These are phyloP conservation scores for Gasterosteus nipponicus DNA, from an alignment of 2,113 vertebrate species.

Conservation along the genomic window DNA sequence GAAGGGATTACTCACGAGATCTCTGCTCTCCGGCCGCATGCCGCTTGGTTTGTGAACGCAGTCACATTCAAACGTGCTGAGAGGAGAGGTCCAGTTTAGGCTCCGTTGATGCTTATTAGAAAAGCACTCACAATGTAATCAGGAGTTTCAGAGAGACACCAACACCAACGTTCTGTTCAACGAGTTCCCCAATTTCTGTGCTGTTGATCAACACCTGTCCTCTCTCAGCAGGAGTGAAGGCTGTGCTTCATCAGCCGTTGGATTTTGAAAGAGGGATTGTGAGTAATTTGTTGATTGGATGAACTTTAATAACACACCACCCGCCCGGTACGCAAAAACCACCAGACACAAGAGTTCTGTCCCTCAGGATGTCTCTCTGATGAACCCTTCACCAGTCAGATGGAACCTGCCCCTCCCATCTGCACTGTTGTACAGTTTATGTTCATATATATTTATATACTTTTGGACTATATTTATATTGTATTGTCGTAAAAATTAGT, in stretches of 20 bases:
- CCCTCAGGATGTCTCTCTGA: no score
- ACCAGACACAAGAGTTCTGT: no score
- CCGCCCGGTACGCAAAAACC: no score
- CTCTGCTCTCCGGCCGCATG: neutral
- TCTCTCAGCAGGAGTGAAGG: neutral
- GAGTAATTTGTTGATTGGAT: neutral
- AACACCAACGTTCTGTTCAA: neutral
- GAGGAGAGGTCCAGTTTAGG: neutral
- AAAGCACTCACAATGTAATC: neutral
- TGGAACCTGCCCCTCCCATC: no score
- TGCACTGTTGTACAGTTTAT: no score
- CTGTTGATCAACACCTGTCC: neutral
- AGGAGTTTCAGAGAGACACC: neutral
- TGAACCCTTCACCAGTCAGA: no score
- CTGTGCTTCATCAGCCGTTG: neutral
- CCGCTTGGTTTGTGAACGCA: neutral
- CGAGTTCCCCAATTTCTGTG: neutral
- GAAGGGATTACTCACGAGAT: slow-evolving; percentile 15
- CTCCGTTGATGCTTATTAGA: neutral
- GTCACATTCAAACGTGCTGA: neutral
- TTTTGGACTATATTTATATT: no score
- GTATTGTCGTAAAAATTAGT: no score
- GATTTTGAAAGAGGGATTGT: neutral
- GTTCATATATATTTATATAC: no score
- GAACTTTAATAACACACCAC: no score